Evolutionary conservation across 2,797 vertebrate species (phyloP).

Genomic region (Paedocypris micromegethes): DNA sequence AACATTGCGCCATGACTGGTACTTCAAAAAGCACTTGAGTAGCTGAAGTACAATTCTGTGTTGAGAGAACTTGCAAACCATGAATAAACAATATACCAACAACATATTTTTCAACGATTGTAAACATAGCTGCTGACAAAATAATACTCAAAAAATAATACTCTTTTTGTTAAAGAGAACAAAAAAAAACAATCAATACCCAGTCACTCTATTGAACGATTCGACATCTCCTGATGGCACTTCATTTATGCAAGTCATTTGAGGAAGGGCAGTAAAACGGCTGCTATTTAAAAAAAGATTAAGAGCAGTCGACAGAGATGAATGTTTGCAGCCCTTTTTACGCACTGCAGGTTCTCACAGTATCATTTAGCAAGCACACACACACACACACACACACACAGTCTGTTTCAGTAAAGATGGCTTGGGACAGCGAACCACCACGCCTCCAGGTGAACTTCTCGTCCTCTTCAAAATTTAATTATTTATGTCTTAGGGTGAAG

Average conservation of each 20-base stretch:
- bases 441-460: conserved; percentile 24
- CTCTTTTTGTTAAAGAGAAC: background rate
- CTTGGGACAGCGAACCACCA: conserved; percentile 1
- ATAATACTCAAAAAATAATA: too few species aligned
- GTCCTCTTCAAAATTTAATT: conserved; percentile 55
- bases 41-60: too few species aligned
- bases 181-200: conserved; percentile 16
- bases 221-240: conserved; percentile 28
- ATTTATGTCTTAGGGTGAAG: conserved; percentile 45
- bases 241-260: conserved; percentile 52
- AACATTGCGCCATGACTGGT: conserved; percentile 19
- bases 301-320: conserved; percentile 44
- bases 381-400: conserved; percentile 2
- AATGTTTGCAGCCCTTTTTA: conserved; percentile 50
- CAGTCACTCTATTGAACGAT: background rate
- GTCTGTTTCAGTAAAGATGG: conserved; percentile 8
- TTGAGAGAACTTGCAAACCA: too few species aligned
- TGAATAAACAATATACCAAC: too few species aligned
- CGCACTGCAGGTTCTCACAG: conserved; percentile 44
- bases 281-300: conserved; percentile 54
- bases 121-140: too few species aligned
- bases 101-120: too few species aligned
- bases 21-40: conserved; percentile 14
- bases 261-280: conserved; percentile 34
- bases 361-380: conserved; percentile 14